Percentiles rank a stretch among this genome's conserved stretches.
Conservation (phyloP, 2,113 vertebrate species). For the Indicator indicator region DNA sequence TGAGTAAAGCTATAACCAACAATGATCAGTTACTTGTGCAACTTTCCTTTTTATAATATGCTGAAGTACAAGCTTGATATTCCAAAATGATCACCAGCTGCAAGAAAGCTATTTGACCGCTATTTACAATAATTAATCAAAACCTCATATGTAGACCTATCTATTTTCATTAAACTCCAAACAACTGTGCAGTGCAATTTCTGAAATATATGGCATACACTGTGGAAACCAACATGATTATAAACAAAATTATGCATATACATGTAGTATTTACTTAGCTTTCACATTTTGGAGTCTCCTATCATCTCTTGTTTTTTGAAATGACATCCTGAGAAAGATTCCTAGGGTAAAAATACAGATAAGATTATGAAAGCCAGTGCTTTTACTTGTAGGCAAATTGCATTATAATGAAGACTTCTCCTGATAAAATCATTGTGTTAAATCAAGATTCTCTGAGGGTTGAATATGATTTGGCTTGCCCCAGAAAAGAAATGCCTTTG, state of each 20-base stretch:
- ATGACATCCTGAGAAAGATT: neutral
- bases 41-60: neutral
- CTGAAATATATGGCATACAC: neutral
- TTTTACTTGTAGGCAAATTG: conserved; percentile 16
- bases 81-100: neutral
- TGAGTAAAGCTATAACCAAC: neutral
- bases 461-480: conserved; percentile 1
- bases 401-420: neutral
- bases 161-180: neutral
- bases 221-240: neutral
- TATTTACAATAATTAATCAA: neutral
- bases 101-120: neutral
- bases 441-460: conserved; percentile 25
- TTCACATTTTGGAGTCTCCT: neutral
- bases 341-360: neutral
- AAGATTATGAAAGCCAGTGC: neutral
- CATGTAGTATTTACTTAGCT: neutral
- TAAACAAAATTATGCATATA: neutral
- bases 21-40: neutral
- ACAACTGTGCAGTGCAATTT: neutral
- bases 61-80: neutral
- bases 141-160: neutral
- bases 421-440: neutral
- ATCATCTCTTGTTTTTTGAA: neutral
- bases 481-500: neutral